Evolutionary conservation across 2,113 vertebrate species (phyloP).

Genomic region (Nesogale talazaci): DNA sequence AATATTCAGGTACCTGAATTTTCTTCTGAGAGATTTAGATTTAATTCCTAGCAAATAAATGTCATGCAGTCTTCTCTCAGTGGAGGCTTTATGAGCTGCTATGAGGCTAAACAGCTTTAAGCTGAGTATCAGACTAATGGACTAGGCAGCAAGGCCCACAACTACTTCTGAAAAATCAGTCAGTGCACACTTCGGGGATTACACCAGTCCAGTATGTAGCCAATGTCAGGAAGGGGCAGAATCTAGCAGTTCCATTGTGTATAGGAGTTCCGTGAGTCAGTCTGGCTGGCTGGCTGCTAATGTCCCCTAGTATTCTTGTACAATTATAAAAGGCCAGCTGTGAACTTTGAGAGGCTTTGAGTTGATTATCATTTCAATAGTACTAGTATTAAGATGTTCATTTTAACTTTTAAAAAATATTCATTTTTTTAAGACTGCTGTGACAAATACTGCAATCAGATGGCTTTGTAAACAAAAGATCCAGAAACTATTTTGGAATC

Average conservation of each 20-base stretch:
- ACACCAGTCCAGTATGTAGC: too few species aligned
- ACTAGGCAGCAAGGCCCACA: not conserved
- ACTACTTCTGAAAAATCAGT: not conserved
- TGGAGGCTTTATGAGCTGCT: not conserved
- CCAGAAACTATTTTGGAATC: not conserved
- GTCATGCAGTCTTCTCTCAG: not conserved
- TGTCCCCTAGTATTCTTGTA: not conserved
- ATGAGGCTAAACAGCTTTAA: not conserved
- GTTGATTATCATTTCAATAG: not conserved
- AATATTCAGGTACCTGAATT: not conserved
- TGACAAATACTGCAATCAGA: not conserved
- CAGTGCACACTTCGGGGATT: not conserved
- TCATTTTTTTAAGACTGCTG: not conserved
- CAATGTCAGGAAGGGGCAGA: not conserved
- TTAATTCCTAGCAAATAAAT: not conserved
- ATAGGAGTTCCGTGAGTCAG: not conserved
- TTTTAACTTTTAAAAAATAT: slow-evolving; percentile 50
- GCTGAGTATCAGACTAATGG: not conserved
- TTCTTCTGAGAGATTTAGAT: not conserved
- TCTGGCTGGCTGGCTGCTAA: too few species aligned
- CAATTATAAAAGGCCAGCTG: not conserved
- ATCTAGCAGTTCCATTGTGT: not conserved
- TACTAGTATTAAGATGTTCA: not conserved
- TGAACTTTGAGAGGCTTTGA: not conserved
- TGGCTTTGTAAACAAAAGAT: not conserved